These are phyloP conservation scores for Pholis gunnellus DNA, from an alignment of 2,113 vertebrate genomes.

Conservation along the genomic window DNA sequence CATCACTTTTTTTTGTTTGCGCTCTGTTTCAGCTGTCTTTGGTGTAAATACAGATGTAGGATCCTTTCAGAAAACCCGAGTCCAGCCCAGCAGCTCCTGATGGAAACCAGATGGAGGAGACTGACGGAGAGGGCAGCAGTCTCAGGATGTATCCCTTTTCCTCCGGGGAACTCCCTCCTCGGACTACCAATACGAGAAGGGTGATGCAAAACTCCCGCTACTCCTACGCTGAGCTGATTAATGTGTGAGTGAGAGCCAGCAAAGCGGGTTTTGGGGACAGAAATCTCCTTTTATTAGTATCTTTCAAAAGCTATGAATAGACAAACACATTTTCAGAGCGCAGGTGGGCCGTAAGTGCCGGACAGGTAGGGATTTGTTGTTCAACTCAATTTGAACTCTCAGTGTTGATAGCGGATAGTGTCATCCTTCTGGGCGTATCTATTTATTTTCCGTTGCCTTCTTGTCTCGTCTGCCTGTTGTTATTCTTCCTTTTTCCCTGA, in stretches of 20 bases:
- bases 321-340: neutral
- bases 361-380: too few relatives aligned
- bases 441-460: neutral
- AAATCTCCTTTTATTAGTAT: neutral
- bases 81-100: conserved; percentile 56
- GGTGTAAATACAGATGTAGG: neutral
- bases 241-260: neutral
- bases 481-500: conserved; percentile 8
- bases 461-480: neutral
- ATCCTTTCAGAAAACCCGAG: conserved; percentile 37
- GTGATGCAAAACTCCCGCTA: conserved; percentile 55
- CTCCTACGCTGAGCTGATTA: neutral
- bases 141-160: conserved; percentile 70
- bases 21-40: neutral
- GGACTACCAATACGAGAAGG: conserved; percentile 38
- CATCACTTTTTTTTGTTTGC: neutral
- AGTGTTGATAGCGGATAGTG: neutral
- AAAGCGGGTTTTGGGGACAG: neutral
- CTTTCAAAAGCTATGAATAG: neutral
- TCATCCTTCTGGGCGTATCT: neutral
- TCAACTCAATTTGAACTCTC: neutral
- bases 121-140: conserved; percentile 46
- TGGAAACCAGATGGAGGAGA: conserved; percentile 81
- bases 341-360: neutral
- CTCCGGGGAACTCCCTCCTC: conserved; percentile 60